Base-by-base conservation (phyloP, 35 echinoderm and acorn worm species). In the Nesometra sesokonis region DNA sequence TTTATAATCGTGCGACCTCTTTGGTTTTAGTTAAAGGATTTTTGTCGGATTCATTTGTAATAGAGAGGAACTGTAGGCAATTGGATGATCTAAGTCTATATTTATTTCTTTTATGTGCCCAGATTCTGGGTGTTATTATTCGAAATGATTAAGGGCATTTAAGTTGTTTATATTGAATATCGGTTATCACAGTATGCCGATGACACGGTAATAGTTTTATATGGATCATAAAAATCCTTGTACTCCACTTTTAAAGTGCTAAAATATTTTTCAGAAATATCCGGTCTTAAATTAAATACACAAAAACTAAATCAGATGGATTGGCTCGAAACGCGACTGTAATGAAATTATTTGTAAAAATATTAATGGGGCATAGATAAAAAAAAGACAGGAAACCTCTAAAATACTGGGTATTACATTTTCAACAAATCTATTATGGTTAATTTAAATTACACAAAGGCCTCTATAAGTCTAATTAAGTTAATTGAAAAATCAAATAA, bases 181-280 rank as follows among this genome's bases (percentile, higher is more conserved):
- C 40, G 82, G 29, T 15, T 84, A n/a, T 84, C 82, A 84, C 82
- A 84, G 37, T 84, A 84, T 84, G 82, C 82, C 3, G 9, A 84
- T 38, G 82, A 84, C 35, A 84, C 82, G 23, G 36, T 37, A 17
- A 37, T 84, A 7, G 34, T 84, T 84, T 38, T 84, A 1, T 8
- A 84, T 84, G 82, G 82, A 0, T 34, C 82, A 36, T 0, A 17
- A 84, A 35, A 84, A 30, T 84, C 82, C 0, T 35, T 84, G 82
- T 0, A 37, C 4, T 7, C 5, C 39, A 43, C 39, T 7, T 84
- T 34, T 38, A 37, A 84, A 8, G 1, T 84, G 29, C n/a, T n/a
- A 84, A 5, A 38, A 4, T 40, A 84, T 43, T 40, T 40, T 37
- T 84, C 82, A 7, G 82, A 36, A 37, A 0, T n/a, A n/a, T n/a